phyloP scores from a whole-genome alignment of 2,888 invertebrate species.

The Tenthredo distinguenda region DNA sequence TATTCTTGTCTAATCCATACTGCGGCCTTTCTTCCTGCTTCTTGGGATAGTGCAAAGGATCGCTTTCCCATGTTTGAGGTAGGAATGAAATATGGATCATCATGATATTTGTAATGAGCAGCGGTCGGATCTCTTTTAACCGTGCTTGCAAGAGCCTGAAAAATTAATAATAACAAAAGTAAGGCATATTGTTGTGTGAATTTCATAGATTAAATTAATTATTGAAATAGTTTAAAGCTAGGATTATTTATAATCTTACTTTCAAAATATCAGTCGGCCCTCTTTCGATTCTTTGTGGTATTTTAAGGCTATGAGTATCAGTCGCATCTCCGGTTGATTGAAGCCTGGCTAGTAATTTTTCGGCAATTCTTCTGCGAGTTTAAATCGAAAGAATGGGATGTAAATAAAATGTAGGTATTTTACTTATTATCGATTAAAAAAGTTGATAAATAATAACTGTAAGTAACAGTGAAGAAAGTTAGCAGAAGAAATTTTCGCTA shows the following conservation, averaged over 20 bases:
- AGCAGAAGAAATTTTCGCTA: not conserved
- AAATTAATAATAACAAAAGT: constrained; percentile 51
- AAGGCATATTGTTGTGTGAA: not conserved
- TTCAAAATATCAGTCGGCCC: constrained; percentile 90
- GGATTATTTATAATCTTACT: constrained; percentile 69
- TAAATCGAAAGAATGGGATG: not conserved
- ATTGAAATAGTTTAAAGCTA: not conserved
- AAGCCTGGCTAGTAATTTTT: constrained; percentile 36
- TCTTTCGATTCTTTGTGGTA: constrained; percentile 87
- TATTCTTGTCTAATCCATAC: constrained; percentile 90
- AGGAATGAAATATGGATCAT: constrained; percentile 94
- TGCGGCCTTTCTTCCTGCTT: constrained; percentile 93
- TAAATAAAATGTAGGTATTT: not conserved
- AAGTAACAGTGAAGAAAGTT: not conserved
- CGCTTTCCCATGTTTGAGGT: constrained; percentile 85
- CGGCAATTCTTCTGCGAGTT: constrained; percentile 8
- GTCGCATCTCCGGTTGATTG: constrained; percentile 44
- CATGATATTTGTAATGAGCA: constrained; percentile 94
- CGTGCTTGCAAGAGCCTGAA: constrained; percentile 87
- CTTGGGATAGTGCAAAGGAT: constrained; percentile 89
- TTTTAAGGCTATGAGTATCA: constrained; percentile 78
- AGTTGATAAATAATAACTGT: not conserved
- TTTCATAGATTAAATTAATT: not conserved
- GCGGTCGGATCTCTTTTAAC: constrained; percentile 90
- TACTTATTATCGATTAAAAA: not conserved